A percentile compares a stretch with the other conserved stretches of the same genome.
These are phyloP conservation scores for Atopsyche davidsoni DNA, from an alignment of 1,140 invertebrate species.

Conservation along the genomic window DNA sequence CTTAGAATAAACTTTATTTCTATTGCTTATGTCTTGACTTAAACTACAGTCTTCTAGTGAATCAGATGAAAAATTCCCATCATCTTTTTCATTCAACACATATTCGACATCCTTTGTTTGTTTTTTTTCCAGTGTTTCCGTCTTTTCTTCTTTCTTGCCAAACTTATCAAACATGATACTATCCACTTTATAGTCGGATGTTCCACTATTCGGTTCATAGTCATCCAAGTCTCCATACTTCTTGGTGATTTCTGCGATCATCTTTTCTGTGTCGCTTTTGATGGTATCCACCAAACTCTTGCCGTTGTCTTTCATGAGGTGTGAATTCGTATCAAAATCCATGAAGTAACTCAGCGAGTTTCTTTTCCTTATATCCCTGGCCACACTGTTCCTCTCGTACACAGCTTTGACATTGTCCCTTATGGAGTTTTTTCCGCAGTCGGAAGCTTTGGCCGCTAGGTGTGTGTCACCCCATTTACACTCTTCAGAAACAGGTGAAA, in stretches of 20 bases:
- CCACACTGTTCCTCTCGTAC: not conserved
- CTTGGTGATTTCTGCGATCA: conserved; percentile 56
- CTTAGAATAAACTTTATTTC: conserved; percentile 47
- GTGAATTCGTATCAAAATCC: conserved; percentile 46
- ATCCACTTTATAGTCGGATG: conserved; percentile 40
- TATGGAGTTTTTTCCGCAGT: conserved; percentile 26
- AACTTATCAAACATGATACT: conserved; percentile 14
- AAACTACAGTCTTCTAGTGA: conserved; percentile 64
- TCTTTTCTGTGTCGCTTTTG: conserved; percentile 54
- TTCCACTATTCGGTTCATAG: conserved; percentile 37
- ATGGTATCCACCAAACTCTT: conserved; percentile 55
- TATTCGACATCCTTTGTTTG: conserved; percentile 28
- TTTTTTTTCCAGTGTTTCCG: conserved; percentile 27
- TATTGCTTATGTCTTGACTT: conserved; percentile 49
- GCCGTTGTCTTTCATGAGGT: conserved; percentile 48
- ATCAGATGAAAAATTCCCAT: conserved; percentile 69
- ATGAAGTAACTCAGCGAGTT: conserved; percentile 53
- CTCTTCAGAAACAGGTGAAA: conserved; percentile 62
- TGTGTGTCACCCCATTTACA: conserved; percentile 53
- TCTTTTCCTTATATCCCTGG: conserved; percentile 40
- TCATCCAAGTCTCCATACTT: conserved; percentile 57
- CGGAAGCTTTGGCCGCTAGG: conserved; percentile 30
- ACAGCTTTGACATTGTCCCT: not conserved
- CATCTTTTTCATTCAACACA: conserved; percentile 42
- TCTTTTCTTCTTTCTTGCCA: conserved; percentile 7